Evolutionary conservation across 2,113 vertebrate species (phyloP).

Genomic region (Aphyosemion australe): DNA sequence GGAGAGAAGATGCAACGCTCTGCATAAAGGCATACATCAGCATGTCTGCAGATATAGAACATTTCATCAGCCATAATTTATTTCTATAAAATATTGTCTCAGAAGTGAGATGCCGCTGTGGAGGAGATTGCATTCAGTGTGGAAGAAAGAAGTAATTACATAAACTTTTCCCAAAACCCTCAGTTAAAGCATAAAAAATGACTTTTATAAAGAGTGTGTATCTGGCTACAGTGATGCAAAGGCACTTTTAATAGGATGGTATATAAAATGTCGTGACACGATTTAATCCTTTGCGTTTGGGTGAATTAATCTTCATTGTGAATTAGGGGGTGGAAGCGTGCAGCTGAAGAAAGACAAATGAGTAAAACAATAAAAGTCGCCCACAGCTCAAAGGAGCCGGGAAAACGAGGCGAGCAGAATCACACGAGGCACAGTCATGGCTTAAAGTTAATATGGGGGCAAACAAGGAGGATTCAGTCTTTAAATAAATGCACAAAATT

Average conservation of each 20-base stretch:
- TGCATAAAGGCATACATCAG: constrained; percentile 4
- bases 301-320: constrained; percentile 72
- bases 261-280: constrained; percentile 66
- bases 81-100: constrained; percentile 18
- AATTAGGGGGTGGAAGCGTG: constrained; percentile 59
- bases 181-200: constrained; percentile 76
- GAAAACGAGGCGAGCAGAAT: constrained; percentile 46
- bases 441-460: constrained; percentile 34
- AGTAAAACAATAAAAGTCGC: constrained; percentile 56
- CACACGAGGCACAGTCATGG: constrained; percentile 23
- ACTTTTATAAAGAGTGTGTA: constrained; percentile 69
- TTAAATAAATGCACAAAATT: constrained; percentile 34
- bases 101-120: constrained; percentile 21
- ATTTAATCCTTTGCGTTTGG: constrained; percentile 68
- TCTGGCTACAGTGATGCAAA: constrained; percentile 48
- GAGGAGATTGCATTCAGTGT: constrained; percentile 19
- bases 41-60: background rate
- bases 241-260: constrained; percentile 72
- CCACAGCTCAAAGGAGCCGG: constrained; percentile 38
- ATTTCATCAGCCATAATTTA: constrained; percentile 16
- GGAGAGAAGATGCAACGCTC: constrained; percentile 6
- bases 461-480: constrained; percentile 18
- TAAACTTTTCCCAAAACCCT: constrained; percentile 56
- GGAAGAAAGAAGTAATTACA: constrained; percentile 63
- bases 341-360: constrained; percentile 53